Evolutionary conservation across 2,888 invertebrate species (phyloP), one percentile per base, ranked within the genome.

Genomic region (Tetranychus truncatus): DNA sequence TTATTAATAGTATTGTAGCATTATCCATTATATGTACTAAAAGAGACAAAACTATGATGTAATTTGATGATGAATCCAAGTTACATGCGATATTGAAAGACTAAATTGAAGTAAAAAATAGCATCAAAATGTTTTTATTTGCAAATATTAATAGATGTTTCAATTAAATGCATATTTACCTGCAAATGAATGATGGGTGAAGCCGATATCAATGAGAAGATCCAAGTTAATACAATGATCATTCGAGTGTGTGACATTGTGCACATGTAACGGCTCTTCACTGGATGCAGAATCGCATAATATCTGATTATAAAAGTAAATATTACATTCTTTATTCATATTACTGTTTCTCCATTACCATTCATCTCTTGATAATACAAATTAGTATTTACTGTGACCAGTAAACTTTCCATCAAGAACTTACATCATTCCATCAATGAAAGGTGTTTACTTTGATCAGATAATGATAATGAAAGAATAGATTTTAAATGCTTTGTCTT

Each of bases 211-310:
- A 88, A 84, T 2, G 88, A 86, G 8, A 85, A 80, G 1, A 85
- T 79, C 88, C 89, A 89, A 21, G 87, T 86, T 72, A 85, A 81
- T 72, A 86, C 81, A 78, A 88, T 87, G 74, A 88, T 86, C 78
- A 85, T 84, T 78, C 86, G 85, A 0, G 88, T 88, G 79, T 88
- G 86, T 77, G 87, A 86, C 78, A 87, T 86, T 18, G 88, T 88
- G 80, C 88, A 88, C 66, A 87, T 85, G 81, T 87, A 88, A 80
- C 88, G 87, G 55, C 88, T 88, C 81, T 85, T 85, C 85, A 89
- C 87, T 6, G 88, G 89, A 82, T 88, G 87, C 44, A 88, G 86
- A 76, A 89, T 89, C 73, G 88, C 89, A 80, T 88, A 87, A 82
- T 88, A 88, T 81, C 88, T 88, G 21, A 24, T 69, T 24, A 69